Evolutionary conservation across 2,888 invertebrate species (phyloP), one percentile per base, ranked within the genome.

Genomic region (Brenthis hecate): DNA sequence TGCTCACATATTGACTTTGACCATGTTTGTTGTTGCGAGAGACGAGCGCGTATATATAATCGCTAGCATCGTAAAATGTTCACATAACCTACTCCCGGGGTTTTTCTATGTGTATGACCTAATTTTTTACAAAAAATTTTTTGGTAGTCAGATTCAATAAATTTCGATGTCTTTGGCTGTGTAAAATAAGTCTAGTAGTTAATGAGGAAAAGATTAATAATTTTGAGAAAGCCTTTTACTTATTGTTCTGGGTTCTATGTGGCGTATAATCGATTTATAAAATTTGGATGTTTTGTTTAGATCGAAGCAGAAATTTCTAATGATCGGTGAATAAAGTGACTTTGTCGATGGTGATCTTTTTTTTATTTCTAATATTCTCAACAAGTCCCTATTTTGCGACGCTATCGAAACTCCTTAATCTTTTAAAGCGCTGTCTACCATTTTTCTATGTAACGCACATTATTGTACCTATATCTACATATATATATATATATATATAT

Each of bases 61-160:
- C 92, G 92, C 89, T 92, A 91, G 90, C 90, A 92, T 93, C 93
- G 93, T 93, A 92, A 92, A 92, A 93, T 93, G 93, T 93, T 93
- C 93, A 93, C 92, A 92, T 92, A 84, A 91, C 92, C 92, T 92
- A 86, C 77, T 74, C 75, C 77, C 80, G 81, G 85, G 84, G 81
- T 81, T 80, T 81, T 81, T 84, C 81, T 43, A 81, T 85, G 81
- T 86, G 81, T 82, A 79, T 83, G 84, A 85, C 80, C 81, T 81
- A 78, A 79, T 79, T 86, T 88, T 88, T 85, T 83, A 85, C 77
- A 80, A 85, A 80, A 79, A 75, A 28, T 75, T 83, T 84, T 78
- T 68, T 69, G 61, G 86, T 91, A 89, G 84, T 86, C 89, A 88
- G 87, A 89, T 85, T 87, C 76, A 84, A 83, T 84, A 87, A 87